phyloP scores from a whole-genome alignment of 2,888 invertebrate species.

The Globia sparganii region DNA sequence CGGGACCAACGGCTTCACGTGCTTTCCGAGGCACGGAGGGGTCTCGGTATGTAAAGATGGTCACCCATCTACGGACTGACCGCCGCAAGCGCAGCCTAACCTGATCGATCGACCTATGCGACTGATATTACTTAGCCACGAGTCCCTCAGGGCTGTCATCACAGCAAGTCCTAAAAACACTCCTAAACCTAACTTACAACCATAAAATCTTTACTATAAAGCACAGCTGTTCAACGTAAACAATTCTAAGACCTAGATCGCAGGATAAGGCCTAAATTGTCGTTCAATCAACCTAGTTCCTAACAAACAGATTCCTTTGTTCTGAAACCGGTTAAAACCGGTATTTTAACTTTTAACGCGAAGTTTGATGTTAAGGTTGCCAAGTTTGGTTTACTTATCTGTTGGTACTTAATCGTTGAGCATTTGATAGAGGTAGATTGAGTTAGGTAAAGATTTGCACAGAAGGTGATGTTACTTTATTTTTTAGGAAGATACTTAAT shows the following conservation, averaged over 20 bases:
- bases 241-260: constrained; percentile 72
- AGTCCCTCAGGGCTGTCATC: constrained; percentile 33
- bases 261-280: constrained; percentile 75
- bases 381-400: constrained; percentile 55
- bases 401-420: constrained; percentile 39
- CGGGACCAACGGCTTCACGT: background rate
- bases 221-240: constrained; percentile 69
- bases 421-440: constrained; percentile 20
- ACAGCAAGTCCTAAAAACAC: constrained; percentile 25
- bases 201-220: constrained; percentile 59
- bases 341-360: constrained; percentile 61
- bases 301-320: constrained; percentile 76
- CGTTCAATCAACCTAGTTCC: constrained; percentile 80
- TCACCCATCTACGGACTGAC: background rate
- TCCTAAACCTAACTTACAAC: constrained; percentile 52
- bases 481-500: background rate
- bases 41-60: too few species aligned
- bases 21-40: background rate
- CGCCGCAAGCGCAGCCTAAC: background rate
- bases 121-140: background rate
- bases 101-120: background rate
- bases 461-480: background rate
- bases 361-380: constrained; percentile 62
- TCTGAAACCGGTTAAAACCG: constrained; percentile 65
- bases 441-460: background rate